Conservation (phyloP, 2,797 vertebrate genomes). For the Bufotes viridis region DNA sequence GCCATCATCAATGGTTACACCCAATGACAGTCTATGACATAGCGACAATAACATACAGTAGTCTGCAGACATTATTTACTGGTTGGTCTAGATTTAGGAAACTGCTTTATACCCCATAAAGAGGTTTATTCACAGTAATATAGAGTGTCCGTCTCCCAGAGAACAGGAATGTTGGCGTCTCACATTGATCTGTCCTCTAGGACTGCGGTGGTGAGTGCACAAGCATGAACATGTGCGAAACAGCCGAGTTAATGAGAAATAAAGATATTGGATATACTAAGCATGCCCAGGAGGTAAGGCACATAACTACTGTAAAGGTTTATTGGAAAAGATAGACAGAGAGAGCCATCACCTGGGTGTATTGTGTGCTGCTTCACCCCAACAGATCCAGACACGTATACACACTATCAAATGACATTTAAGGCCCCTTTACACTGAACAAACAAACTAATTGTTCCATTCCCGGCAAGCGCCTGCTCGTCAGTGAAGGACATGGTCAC, state of each 20-base stretch:
- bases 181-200: slow-evolving; percentile 25
- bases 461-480: no score
- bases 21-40: slow-evolving; percentile 4
- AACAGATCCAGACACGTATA: slow-evolving; percentile 31
- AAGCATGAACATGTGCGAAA: slow-evolving; percentile 44
- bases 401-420: slow-evolving; percentile 4
- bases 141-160: neutral
- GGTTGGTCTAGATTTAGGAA: neutral
- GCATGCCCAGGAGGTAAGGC: slow-evolving; percentile 52
- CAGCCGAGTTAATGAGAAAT: slow-evolving; percentile 35
- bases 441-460: no score
- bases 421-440: no score
- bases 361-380: slow-evolving; percentile 6
- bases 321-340: slow-evolving; percentile 36
- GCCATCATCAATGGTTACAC: neutral
- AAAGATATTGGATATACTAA: slow-evolving; percentile 43
- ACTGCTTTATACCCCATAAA: neutral
- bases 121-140: slow-evolving; percentile 20
- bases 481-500: no score
- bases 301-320: slow-evolving; percentile 38
- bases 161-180: slow-evolving; percentile 50
- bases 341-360: slow-evolving; percentile 48
- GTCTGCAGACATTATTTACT: neutral
- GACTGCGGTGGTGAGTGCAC: slow-evolving; percentile 12
- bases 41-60: neutral